Evolutionary conservation across 2,888 invertebrate genomes (phyloP).

Genomic region (Willowsia nigromaculata): DNA sequence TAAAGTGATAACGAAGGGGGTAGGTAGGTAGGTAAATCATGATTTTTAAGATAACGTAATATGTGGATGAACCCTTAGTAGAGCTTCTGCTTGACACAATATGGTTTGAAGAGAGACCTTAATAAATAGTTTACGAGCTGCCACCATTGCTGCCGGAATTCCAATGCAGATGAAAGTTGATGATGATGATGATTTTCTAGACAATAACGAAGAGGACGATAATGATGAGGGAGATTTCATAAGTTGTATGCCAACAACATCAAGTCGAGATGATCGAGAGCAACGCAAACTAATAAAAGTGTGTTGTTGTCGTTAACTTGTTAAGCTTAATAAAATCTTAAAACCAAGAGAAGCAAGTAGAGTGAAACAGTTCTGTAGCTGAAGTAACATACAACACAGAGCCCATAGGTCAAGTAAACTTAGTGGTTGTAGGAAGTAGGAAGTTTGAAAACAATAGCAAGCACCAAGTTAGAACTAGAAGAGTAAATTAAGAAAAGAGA

Average conservation of each 20-base stretch:
- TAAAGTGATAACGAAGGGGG: no score
- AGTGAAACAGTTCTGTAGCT: background rate
- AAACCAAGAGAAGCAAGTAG: background rate
- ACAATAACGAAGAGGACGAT: constrained; percentile 1
- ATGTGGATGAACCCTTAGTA: no score
- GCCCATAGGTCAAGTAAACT: constrained; percentile 9
- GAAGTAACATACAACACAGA: background rate
- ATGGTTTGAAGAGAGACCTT: constrained; percentile 7
- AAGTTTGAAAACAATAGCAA: constrained; percentile 7
- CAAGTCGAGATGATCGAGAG: constrained; percentile 5
- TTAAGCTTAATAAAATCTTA: constrained; percentile 37
- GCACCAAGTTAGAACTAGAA: no score
- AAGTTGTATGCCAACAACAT: constrained; percentile 5
- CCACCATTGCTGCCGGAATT: constrained; percentile 50
- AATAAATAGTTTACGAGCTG: constrained; percentile 25
- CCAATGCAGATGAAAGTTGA: constrained; percentile 15
- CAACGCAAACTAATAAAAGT: constrained; percentile 49
- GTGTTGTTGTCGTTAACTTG: constrained; percentile 45
- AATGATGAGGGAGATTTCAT: background rate
- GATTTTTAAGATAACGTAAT: no score
- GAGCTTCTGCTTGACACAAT: constrained; percentile 29
- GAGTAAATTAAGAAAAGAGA: no score
- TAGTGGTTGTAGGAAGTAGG: background rate
- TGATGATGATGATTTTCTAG: constrained; percentile 16
- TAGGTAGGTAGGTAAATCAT: no score